phyloP scores from a whole-genome alignment of 2,888 invertebrate genomes.

The Dascillus cervinus region DNA sequence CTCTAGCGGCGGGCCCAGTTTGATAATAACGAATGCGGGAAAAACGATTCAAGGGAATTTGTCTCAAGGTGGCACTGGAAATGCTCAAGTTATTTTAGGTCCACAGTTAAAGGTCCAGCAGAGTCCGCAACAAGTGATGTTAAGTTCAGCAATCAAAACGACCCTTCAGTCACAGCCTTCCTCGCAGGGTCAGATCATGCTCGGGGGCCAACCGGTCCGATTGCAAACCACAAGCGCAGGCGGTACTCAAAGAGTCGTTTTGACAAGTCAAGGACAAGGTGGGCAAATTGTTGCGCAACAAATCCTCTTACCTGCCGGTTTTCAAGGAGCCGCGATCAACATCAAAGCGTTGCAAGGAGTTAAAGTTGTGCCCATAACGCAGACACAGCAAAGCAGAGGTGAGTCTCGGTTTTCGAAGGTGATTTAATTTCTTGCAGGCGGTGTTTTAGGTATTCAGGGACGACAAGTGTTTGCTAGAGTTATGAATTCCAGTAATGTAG shows the following conservation, averaged over 20 bases:
- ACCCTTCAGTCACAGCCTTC: slow-evolving; percentile 15
- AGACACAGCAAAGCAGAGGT: slow-evolving; percentile 39
- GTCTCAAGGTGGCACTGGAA: slow-evolving; percentile 18
- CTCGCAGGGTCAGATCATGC: slow-evolving; percentile 34
- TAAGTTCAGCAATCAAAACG: slow-evolving; percentile 27
- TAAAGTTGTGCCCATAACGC: slow-evolving; percentile 52
- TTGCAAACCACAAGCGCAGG: slow-evolving; percentile 32
- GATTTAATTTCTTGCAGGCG: background rate
- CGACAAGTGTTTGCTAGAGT: slow-evolving; percentile 46
- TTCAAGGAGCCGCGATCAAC: slow-evolving; percentile 53
- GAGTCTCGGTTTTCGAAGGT: slow-evolving; percentile 18
- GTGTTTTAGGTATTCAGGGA: slow-evolving; percentile 29
- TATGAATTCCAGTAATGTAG: slow-evolving; percentile 36
- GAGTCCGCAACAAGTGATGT: slow-evolving; percentile 34
- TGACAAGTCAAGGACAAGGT: slow-evolving; percentile 48
- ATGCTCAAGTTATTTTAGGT: slow-evolving; percentile 34
- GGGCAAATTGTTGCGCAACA: slow-evolving; percentile 47
- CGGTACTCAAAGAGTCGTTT: slow-evolving; percentile 42
- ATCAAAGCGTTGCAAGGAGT: slow-evolving; percentile 55
- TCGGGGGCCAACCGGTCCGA: slow-evolving; percentile 38
- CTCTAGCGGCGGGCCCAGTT: slow-evolving; percentile 14
- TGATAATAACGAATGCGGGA: slow-evolving; percentile 19
- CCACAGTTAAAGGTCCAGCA: slow-evolving; percentile 37
- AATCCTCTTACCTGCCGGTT: slow-evolving; percentile 53
- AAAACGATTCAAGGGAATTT: slow-evolving; percentile 12